Base-by-base conservation (phyloP, 2,113 vertebrate species). In the Corvus hawaiiensis region DNA sequence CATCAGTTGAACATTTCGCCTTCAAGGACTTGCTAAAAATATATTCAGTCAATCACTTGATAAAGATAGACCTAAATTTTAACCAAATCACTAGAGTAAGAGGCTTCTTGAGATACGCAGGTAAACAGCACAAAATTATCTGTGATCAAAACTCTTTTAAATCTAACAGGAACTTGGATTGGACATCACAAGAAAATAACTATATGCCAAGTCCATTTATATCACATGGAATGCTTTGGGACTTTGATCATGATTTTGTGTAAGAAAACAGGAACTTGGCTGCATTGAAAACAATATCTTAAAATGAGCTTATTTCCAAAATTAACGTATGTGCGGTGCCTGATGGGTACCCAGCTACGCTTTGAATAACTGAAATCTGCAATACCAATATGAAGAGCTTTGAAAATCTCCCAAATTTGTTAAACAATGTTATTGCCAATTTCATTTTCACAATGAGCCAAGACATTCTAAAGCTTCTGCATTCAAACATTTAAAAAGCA, bases 221-320 rank as follows among this genome's bases (percentile, higher is more conserved):
- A 83, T 89, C 64, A 82, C 68, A 30, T 54, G 61, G 87, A 94
- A 84, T 58, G 82, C 68, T 91, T 78, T 91, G 90, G 56, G 75
- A 88, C 88, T 95, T 94, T 89, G 74, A 96, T 95, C 76, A 15
- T 23, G 79, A 64, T 87, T 88, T 96, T 79, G 85, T 92, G 78
- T 68, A 94, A 79, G 86, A 92, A 96, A 96, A 94, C 78, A 93
- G 92, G 88, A 93, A 95, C 91, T 93, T 94, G 90, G 90, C 91
- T 94, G 88, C 89, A 79, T 24, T 71, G 84, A 94, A 92, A 94
- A 89, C 89, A 93, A 1, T 77, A 93, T 94, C 91, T 93, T 89
- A 95, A 94, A 96, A 91, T 93, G 78, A 97, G 91, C 61, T 94
- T 90, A 79, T 90, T 95, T 96, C 89, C 91, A 94, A 93, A 95